A percentile compares a stretch with the other conserved stretches of the same genome.
Conservation (phyloP, 1,140 invertebrate genomes). For the Sminthurides bifidus region DNA sequence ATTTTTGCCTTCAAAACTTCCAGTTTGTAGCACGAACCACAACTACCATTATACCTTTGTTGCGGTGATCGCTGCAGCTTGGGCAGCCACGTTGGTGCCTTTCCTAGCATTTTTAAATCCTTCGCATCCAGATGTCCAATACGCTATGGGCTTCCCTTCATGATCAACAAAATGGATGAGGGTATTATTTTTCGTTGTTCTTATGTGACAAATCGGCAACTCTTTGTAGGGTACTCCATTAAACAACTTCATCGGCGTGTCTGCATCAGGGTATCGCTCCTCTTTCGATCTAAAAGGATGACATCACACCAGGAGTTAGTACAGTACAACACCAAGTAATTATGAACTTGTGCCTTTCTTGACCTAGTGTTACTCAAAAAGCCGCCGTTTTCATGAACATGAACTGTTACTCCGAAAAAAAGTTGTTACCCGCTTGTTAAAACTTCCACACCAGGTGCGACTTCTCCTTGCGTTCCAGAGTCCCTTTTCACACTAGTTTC, state of each 20-base stretch:
- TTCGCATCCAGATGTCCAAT: slow-evolving; percentile 67
- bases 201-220: slow-evolving; percentile 68
- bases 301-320: no score
- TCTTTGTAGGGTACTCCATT: slow-evolving; percentile 64
- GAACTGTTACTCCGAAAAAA: no score
- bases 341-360: no score
- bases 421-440: slow-evolving; percentile 25
- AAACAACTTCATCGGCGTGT: slow-evolving; percentile 59
- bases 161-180: slow-evolving; percentile 59
- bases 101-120: slow-evolving; percentile 91
- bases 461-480: slow-evolving; percentile 56
- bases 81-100: slow-evolving; percentile 90
- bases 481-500: slow-evolving; percentile 42
- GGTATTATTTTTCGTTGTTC: slow-evolving; percentile 74
- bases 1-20: no score
- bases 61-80: slow-evolving; percentile 73
- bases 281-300: slow-evolving; percentile 47
- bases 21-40: slow-evolving; percentile 10
- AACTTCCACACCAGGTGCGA: slow-evolving; percentile 46
- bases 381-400: no score
- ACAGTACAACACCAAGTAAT: no score
- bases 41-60: slow-evolving; percentile 45
- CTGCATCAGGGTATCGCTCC: slow-evolving; percentile 58
- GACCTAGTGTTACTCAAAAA: no score
- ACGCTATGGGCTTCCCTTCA: slow-evolving; percentile 42